phyloP scores from a whole-genome alignment of 2,113 vertebrate species.

The Danio rerio region DNA sequence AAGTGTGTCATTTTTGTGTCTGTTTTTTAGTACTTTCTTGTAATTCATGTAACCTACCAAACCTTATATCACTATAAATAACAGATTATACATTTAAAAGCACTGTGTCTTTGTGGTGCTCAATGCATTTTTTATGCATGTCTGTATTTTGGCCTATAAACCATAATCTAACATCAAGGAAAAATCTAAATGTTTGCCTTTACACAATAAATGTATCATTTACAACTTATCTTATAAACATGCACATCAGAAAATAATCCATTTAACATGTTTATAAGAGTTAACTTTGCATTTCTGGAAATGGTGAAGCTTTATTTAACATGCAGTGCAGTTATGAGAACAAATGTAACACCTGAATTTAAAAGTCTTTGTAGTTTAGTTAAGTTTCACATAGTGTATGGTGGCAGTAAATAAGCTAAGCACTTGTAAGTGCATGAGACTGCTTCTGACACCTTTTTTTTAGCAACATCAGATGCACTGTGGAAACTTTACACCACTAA shows the following conservation, averaged over 20 bases:
- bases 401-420: background rate
- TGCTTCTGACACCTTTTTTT: conserved; percentile 9
- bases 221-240: background rate
- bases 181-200: background rate
- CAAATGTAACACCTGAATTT: background rate
- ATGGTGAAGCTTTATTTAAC: background rate
- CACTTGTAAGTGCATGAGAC: background rate
- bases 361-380: background rate
- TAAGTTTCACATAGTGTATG: background rate
- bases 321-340: background rate
- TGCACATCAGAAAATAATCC: background rate
- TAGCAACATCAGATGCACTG: background rate
- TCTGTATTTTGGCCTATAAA: background rate
- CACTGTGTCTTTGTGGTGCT: background rate
- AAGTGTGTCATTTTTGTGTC: background rate
- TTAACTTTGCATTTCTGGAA: background rate
- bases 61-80: background rate
- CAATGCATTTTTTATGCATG: background rate
- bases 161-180: background rate
- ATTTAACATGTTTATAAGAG: background rate
- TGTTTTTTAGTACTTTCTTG: background rate
- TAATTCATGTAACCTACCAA: background rate
- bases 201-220: background rate
- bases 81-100: background rate
- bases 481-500: conserved; percentile 35